Evolutionary conservation across 2,888 invertebrate species (phyloP), one percentile per base, ranked within the genome.

Genomic region (Sphaeridia pumilis): DNA sequence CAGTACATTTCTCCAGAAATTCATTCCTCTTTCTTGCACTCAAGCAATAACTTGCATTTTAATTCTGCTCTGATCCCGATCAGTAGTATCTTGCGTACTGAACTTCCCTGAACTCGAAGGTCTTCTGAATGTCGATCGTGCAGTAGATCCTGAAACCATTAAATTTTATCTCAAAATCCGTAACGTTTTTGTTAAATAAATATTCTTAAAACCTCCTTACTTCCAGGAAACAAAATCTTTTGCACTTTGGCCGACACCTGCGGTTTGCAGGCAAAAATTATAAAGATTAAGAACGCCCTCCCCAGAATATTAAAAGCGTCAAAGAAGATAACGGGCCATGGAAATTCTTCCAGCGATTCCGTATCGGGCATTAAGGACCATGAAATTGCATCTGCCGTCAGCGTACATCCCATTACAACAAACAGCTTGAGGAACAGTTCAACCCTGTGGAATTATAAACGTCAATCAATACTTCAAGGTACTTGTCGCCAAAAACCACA

Each of bases 381-480:
- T 10, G 52, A 52, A 20, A 52, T 38, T 20, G 34, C 28, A 22
- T 52, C 52, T 14, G 47, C 17, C 2, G 20, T n/a, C 14, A 52
- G 46, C 2, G 46, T 46, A 2, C n/a, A 12, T 24, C 52, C 52
- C 52, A 52, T 52, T 4, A 52, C 52, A 2, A 47, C 41, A 28
- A 52, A 52, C 17, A 52, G 25, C 26, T 52, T 52, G 10, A 31
- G 22, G 20, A 52, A 52, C n/a, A 52, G 31, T 25, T 52, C 52
- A 20, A 38, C 38, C 14, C 52, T 47, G 22, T 10, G 22, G 14
- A 27, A 46, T n/a, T 7, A 17, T 14, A 31, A 10, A 31, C 14
- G 31, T 31, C 31, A 31, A 10, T 31, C 31, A 31, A 10, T 14
- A 31, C n/a, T n/a, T n/a, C n/a, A n/a, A n/a, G n/a, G n/a, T n/a